phyloP scores from a whole-genome alignment of 1,140 invertebrate species.

The Paraescarpia echinospica region DNA sequence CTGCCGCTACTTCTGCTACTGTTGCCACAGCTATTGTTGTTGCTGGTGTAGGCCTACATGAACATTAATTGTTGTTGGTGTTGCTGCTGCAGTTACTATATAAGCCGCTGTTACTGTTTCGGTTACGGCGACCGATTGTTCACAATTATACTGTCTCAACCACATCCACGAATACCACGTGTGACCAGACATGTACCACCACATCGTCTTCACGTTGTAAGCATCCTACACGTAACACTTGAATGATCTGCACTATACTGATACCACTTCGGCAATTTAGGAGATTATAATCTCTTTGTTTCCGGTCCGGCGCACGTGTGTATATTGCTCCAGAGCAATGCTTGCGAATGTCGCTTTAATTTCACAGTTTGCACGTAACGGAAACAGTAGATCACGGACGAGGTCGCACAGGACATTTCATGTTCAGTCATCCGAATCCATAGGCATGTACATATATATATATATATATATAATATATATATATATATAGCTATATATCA shows the following conservation, averaged over 20 bases:
- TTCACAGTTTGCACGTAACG: neutral
- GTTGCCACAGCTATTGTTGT: neutral
- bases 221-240: too few relatives aligned
- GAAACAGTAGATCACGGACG: neutral
- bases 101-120: too few relatives aligned
- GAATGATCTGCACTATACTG: too few relatives aligned
- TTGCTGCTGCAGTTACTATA: too few relatives aligned
- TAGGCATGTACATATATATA: too few relatives aligned
- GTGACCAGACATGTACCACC: neutral
- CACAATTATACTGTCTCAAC: too few relatives aligned
- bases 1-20: neutral
- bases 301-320: neutral
- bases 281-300: neutral
- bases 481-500: too few relatives aligned
- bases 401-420: neutral
- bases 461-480: too few relatives aligned
- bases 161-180: neutral
- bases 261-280: too few relatives aligned
- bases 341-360: neutral
- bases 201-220: too few relatives aligned
- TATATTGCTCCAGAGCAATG: neutral
- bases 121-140: too few relatives aligned
- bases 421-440: too few relatives aligned
- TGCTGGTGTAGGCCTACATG: neutral
- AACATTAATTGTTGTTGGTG: neutral